Evolutionary conservation across 2,888 invertebrate species (phyloP), one percentile per base, ranked within the genome.

Genomic region (Calephelis perditalis): DNA sequence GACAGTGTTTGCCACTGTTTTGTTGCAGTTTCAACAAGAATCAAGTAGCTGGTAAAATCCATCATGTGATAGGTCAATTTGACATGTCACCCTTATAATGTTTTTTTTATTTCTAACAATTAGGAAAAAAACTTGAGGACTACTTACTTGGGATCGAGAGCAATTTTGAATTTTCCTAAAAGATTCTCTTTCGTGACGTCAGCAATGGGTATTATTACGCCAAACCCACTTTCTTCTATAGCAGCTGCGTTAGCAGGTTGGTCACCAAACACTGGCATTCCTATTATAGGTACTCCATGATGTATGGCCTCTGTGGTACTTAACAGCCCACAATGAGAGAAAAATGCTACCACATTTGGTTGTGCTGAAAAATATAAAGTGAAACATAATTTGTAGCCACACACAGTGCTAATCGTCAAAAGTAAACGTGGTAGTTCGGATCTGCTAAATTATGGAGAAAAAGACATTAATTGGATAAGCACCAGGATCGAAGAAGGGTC

Each of bases 261-360:
- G 69, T 93, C 93, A 9, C 93, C 93, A 46, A 83, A 78, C 61
- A 93, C 82, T 0, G 93, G 93, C 81, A 92, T 90, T 5, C 91
- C 91, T 7, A 94, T 73, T 63, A 92, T 82, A 7, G 93, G 93
- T 5, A 93, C 92, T 10, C 92, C 93, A 62, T 84, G 91, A 68
- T 93, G 91, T 43, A 93, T 86, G 2, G 92, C 92, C 75, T 94
- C 94, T 6, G 89, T 92, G 0, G 91, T 91, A 7, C 93, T 91
- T 58, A 92, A 83, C 74, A 93, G 90, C 2, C 93, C 93, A 59
- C 91, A 92, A 65, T 94, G 93, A 1, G 92, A 89, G 47, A 92
- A 79, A 71, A 93, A 94, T 0, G 91, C 92, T 63, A 91, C 70
- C 0, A 92, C 92, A 67, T 93, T 93, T 3, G 92, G 91, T 72